These are phyloP conservation scores for Drosophila yooni DNA, from an alignment of 2,888 invertebrate genomes.

Conservation along the genomic window DNA sequence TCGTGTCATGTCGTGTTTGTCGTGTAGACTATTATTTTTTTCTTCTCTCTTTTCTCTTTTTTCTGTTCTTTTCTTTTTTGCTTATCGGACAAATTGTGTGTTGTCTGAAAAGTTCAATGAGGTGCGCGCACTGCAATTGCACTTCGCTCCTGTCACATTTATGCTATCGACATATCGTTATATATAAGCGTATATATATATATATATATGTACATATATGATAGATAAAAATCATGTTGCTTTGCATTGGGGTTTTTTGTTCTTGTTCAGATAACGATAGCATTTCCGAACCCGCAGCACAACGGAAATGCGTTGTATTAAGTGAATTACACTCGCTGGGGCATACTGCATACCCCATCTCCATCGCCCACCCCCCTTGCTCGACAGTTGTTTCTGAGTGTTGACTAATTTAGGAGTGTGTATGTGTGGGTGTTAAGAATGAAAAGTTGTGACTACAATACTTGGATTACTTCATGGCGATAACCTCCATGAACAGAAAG, in stretches of 20 bases:
- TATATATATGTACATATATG: conserved; percentile 7
- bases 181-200: not conserved
- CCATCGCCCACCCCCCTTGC: not conserved
- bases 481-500: conserved; percentile 18
- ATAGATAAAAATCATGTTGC: conserved; percentile 56
- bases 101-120: conserved; percentile 79
- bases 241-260: conserved; percentile 27
- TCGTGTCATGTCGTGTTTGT: conserved; percentile 35
- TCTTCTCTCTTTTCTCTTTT: not conserved
- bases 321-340: conserved; percentile 61
- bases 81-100: conserved; percentile 79
- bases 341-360: not conserved
- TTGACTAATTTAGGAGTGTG: conserved; percentile 62
- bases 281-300: conserved; percentile 52
- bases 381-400: conserved; percentile 24
- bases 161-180: conserved; percentile 63
- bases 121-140: conserved; percentile 76
- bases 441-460: conserved; percentile 35
- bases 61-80: conserved; percentile 31
- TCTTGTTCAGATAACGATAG: conserved; percentile 36
- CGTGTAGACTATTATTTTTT: conserved; percentile 55
- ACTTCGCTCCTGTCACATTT: conserved; percentile 66
- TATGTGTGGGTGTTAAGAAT: conserved; percentile 21
- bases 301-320: conserved; percentile 74
- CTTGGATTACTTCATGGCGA: conserved; percentile 18